A percentile compares a stretch with the other conserved stretches of the same genome.
phyloP scores from a whole-genome alignment of 2,797 vertebrate genomes.

The Malacoctenus gilli region DNA sequence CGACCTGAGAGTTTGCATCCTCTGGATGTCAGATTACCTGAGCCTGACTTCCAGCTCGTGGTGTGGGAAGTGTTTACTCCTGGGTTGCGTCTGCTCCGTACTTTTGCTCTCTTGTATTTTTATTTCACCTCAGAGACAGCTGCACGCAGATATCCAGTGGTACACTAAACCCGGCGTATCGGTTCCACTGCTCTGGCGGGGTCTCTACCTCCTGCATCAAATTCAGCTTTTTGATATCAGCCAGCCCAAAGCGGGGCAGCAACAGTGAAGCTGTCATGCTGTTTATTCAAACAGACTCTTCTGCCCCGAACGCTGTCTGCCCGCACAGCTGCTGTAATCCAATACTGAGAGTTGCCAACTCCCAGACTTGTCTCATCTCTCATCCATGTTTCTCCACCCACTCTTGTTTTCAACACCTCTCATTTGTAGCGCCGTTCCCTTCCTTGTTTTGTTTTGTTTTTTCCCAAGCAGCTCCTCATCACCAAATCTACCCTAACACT shows the following conservation, averaged over 20 bases:
- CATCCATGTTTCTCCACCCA: background rate
- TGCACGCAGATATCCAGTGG: background rate
- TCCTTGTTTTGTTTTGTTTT: constrained; percentile 9
- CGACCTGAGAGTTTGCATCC: background rate
- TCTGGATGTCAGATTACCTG: constrained; percentile 12
- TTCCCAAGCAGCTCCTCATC: constrained; percentile 32
- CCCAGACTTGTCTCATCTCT: constrained; percentile 35
- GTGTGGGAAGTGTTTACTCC: constrained; percentile 4
- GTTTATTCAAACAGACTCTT: constrained; percentile 60
- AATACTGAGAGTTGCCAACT: constrained; percentile 52
- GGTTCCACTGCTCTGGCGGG: constrained; percentile 32
- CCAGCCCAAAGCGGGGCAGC: constrained; percentile 40
- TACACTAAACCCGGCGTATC: constrained; percentile 34
- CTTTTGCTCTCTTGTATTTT: constrained; percentile 25
- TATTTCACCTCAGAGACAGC: constrained; percentile 10
- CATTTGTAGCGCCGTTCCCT: constrained; percentile 9
- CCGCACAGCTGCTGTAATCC: constrained; percentile 70
- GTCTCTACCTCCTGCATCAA: constrained; percentile 41
- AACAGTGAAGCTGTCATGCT: constrained; percentile 54
- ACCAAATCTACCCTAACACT: constrained; percentile 15
- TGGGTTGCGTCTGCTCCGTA: constrained; percentile 3
- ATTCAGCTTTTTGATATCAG: constrained; percentile 60
- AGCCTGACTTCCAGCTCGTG: constrained; percentile 5
- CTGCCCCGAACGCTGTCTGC: constrained; percentile 42
- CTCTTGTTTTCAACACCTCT: constrained; percentile 6